Percentiles rank a stretch among this genome's conserved stretches.
phyloP scores from a whole-genome alignment of 2,888 invertebrate species.

The Alcis repandata region DNA sequence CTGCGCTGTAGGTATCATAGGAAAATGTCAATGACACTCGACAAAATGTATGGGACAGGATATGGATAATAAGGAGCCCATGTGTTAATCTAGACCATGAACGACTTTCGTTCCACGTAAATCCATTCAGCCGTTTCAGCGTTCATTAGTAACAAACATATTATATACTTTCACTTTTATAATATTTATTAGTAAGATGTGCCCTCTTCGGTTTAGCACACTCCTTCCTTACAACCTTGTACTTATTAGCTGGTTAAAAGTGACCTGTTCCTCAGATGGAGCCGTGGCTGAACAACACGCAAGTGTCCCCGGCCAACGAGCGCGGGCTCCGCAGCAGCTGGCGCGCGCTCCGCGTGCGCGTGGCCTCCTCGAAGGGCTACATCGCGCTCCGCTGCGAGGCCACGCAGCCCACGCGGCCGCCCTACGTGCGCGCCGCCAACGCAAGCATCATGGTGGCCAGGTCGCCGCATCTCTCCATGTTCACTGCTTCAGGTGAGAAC shows the following conservation, averaged over 20 bases:
- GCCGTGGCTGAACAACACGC: conserved; percentile 76
- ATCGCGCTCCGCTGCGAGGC: conserved; percentile 75
- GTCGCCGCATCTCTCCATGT: conserved; percentile 80
- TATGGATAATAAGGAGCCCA: too few relatives aligned
- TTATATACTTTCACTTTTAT: too few relatives aligned
- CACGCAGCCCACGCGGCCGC: conserved; percentile 74
- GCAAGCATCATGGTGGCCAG: conserved; percentile 68
- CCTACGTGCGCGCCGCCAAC: conserved; percentile 63
- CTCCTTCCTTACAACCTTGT: too few relatives aligned
- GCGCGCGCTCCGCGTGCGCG: conserved; percentile 69
- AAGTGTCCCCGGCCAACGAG: conserved; percentile 66
- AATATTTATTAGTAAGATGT: too few relatives aligned
- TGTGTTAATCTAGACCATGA: too few relatives aligned
- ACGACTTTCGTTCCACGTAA: too few relatives aligned
- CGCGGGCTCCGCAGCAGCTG: conserved; percentile 75
- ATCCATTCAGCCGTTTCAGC: too few relatives aligned
- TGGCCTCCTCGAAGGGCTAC: conserved; percentile 61
- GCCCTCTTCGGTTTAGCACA: too few relatives aligned
- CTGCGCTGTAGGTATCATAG: too few relatives aligned
- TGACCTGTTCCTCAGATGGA: conserved; percentile 62
- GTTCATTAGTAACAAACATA: too few relatives aligned
- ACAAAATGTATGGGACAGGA: too few relatives aligned
- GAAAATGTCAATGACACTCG: too few relatives aligned
- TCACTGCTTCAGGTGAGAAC: conserved; percentile 74
- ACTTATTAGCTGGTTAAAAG: neutral